Base-by-base conservation (phyloP, 2,113 vertebrate genomes). In the Pachyramphus minor region DNA sequence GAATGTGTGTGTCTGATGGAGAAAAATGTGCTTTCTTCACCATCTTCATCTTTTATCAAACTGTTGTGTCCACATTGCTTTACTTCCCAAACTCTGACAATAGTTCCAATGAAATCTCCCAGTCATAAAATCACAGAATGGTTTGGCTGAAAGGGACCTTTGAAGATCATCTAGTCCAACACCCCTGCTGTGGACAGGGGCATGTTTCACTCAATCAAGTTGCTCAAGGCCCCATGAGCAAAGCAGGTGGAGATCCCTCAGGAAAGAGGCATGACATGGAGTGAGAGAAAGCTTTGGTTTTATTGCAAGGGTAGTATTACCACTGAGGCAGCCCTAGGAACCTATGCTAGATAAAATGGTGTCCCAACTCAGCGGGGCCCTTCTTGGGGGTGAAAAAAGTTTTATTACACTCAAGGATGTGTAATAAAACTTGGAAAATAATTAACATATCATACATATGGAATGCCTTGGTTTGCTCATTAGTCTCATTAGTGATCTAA, bases 341-440 rank as follows among this genome's bases (percentile, higher is more conserved):
- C 16, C 3, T 4, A 33, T 0, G 1, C 8, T 23, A 16, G 14
- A 16, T 58, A 44, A 90, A 77, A 56, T 28, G 27, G 18, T 56
- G 66, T 73, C 37, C 14, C 0, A 1, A 22, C 3, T 8, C 28
- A 59, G 37, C 0, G 0, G 23, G 71, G 28, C 6, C 66, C 16
- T 78, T 71, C 35, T 20, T 77, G 12, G 13, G 33, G 37, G 28
- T 49, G 15, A 76, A 41, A 62, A 62, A 62, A 6, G 37, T 37
- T 41, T 41, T 41, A 28, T 62, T 62, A 39, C 4, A 8, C 23
- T 3, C 42, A 71, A 50, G 18, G 9, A 7, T 49, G 31, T 3
- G 18, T 55, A 56, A 42, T 33, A 71, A 84, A 76, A 63, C 18
- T 9, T 83, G 39, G 25, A 27, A 52, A 52, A 52, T 4, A 27